Base-by-base conservation (phyloP, 1,140 invertebrate species). In the Neelides sp. region DNA sequence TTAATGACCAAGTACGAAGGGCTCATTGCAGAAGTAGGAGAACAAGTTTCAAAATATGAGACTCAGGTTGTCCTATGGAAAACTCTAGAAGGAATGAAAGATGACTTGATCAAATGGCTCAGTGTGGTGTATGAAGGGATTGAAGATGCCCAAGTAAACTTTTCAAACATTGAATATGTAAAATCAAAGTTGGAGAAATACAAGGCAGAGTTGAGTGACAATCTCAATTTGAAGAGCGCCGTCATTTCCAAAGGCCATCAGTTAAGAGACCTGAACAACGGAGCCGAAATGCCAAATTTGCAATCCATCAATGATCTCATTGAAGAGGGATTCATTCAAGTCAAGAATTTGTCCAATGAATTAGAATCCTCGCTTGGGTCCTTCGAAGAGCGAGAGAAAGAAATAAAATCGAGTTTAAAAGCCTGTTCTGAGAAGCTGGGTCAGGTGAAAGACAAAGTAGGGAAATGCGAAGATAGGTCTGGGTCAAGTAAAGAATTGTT, bases 11-110 rank as follows among this genome's bases (percentile, higher is more conserved):
- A 27, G 17, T 44, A 36, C 39, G 48, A 50, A 12, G 13, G 10
- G 2, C 12, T 50, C 20, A 20, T 8, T 23, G 7, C 34, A 12
- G 23, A 40, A 27, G 27, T 52, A 10, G 26, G 32, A 12, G 49
- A 56, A 15, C 49, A 56, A 28, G 42, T 48, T 46, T 43, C 50
- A 66, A 78, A 78, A 39, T 77, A 85, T 35, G 89, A 95, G 66
- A 83, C 86, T 1, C 86, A 93, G 65, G 70, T 83, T 0, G 80
- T 87, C 4, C 82, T 93, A 40, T 93, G 89, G 88, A 85, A 87
- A 58, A 86, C 93, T 66, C 83, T 94, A 4, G 81, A 89, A 48
- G 82, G 86, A 54, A 77, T 79, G 0, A 87, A 85, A 63, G 79
- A 82, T 56, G 83, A 89, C 63, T 70, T 94, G 13, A 67, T 82